phyloP scores from a whole-genome alignment of 2,113 vertebrate species.

The Mobula hypostoma region DNA sequence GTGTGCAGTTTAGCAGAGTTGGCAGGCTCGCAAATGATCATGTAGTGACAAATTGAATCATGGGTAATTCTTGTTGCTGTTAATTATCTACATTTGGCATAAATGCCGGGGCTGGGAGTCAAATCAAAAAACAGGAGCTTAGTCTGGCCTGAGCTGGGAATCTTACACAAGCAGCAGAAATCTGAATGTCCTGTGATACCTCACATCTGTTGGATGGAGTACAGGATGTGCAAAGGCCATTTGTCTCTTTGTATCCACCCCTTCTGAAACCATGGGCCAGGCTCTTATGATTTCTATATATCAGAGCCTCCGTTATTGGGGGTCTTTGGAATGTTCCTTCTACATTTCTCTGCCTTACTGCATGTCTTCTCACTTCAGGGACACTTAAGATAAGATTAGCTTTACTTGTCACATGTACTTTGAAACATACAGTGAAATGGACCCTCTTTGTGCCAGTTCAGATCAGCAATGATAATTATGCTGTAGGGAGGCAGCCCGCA shows the following conservation, averaged over 20 bases:
- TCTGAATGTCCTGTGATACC: neutral
- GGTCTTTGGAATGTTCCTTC: neutral
- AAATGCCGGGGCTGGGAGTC: neutral
- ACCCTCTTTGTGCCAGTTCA: too few species aligned
- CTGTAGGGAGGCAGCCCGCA: too few species aligned
- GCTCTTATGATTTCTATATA: too few species aligned
- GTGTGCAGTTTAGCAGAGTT: neutral
- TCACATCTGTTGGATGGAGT: neutral
- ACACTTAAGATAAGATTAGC: neutral
- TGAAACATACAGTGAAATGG: neutral
- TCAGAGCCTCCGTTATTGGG: neutral
- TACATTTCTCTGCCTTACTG: neutral
- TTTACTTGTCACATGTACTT: too few species aligned
- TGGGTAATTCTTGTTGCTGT: conserved; percentile 27
- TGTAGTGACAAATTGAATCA: conserved; percentile 21
- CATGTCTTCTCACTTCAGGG: neutral
- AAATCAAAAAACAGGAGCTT: neutral
- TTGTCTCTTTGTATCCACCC: neutral
- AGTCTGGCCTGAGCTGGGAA: too few species aligned
- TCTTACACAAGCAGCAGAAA: neutral
- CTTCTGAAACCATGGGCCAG: neutral
- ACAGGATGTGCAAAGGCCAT: neutral
- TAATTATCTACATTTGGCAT: conserved; percentile 17
- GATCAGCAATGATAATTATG: too few species aligned
- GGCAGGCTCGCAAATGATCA: neutral